These are phyloP conservation scores for Herpailurus yagouaroundi DNA, from an alignment of 2,113 vertebrate genomes.

Conservation along the genomic window DNA sequence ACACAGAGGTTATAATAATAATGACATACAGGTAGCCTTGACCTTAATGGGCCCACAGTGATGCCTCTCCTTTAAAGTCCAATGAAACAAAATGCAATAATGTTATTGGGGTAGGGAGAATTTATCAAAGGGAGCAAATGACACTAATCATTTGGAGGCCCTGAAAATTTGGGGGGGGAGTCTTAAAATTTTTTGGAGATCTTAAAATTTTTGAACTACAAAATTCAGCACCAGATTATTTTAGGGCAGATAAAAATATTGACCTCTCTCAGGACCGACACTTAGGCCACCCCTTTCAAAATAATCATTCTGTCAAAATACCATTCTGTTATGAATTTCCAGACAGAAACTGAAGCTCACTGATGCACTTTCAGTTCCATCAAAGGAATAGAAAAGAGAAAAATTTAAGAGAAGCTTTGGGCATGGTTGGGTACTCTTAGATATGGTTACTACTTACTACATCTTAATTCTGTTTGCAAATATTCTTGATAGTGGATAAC, in stretches of 20 bases:
- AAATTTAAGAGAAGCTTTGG: conserved; percentile 2
- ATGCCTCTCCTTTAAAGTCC: background rate
- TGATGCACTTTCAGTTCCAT: conserved; percentile 45
- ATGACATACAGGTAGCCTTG: background rate
- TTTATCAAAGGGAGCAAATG: background rate
- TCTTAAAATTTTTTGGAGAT: background rate
- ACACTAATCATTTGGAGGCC: background rate
- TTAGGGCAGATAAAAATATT: conserved; percentile 35
- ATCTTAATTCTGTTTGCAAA: conserved; percentile 56
- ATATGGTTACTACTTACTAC: background rate
- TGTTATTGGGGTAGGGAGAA: background rate
- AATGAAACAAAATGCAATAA: background rate
- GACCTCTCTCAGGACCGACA: background rate
- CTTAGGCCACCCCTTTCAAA: background rate
- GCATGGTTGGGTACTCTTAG: background rate
- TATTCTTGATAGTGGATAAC: conserved; percentile 23
- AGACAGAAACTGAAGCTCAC: conserved; percentile 20
- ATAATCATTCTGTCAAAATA: conserved; percentile 8
- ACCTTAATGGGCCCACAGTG: background rate
- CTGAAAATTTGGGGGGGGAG: background rate
- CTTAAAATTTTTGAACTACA: conserved; percentile 3
- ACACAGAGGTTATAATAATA: background rate
- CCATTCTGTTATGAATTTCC: conserved; percentile 12
- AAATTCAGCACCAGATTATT: conserved; percentile 1
- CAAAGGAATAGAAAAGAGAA: conserved; percentile 40